Percentiles rank a stretch among this genome's conserved stretches.
These are phyloP conservation scores for Heteronetta atricapilla DNA, from an alignment of 2,113 vertebrate species.

Conservation along the genomic window DNA sequence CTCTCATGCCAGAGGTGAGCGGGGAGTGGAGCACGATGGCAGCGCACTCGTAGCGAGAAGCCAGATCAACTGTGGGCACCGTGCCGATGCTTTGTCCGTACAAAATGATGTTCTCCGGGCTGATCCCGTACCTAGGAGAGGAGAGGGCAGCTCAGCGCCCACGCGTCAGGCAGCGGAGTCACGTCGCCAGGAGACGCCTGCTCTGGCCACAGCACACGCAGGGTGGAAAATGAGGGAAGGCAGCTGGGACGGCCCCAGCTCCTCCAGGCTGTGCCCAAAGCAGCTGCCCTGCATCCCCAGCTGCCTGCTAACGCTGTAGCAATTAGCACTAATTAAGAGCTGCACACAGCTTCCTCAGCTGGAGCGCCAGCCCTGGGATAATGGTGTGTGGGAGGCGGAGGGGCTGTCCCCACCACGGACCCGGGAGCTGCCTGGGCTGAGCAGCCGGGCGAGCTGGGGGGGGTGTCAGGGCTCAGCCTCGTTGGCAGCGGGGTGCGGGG, in stretches of 20 bases:
- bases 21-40: slow-evolving; percentile 95
- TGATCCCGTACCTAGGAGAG: slow-evolving; percentile 88
- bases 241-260: too few species aligned
- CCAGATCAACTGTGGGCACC: slow-evolving; percentile 93
- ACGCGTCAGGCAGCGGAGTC: background rate
- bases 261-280: fast-evolving
- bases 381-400: background rate
- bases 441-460: background rate
- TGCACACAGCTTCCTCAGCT: background rate
- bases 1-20: slow-evolving; percentile 94
- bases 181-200: fast-evolving
- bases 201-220: background rate
- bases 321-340: background rate
- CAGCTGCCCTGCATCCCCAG: background rate
- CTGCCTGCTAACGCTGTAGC: background rate
- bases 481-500: background rate
- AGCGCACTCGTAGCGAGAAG: slow-evolving; percentile 93
- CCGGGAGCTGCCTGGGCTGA: background rate
- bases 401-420: background rate
- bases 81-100: slow-evolving; percentile 97
- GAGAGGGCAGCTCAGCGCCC: background rate
- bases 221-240: background rate
- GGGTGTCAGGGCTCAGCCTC: background rate
- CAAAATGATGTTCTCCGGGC: slow-evolving; percentile 93
- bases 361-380: background rate